Conservation (phyloP, 2,113 vertebrate species). For the Prochilodus magdalenae region DNA sequence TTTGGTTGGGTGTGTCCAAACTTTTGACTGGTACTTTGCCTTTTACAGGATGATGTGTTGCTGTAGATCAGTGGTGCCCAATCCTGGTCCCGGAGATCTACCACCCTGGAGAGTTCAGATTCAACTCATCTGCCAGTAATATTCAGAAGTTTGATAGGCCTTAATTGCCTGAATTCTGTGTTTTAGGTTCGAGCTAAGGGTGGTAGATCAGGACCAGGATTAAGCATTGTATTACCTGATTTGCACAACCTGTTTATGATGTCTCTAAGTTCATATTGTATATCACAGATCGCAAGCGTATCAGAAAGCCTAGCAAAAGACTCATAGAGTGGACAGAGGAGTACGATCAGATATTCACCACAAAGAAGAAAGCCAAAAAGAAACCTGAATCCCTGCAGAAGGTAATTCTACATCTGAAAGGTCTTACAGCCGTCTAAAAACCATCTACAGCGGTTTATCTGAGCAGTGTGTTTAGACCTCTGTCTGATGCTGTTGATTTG, state of each 20-base stretch:
- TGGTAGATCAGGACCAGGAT: too few relatives aligned
- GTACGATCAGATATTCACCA: constrained; percentile 90
- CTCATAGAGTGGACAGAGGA: constrained; percentile 94
- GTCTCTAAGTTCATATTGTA: constrained; percentile 29
- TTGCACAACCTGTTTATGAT: constrained; percentile 1
- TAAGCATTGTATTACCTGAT: too few relatives aligned
- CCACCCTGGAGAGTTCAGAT: too few relatives aligned
- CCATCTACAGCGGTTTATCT: not conserved
- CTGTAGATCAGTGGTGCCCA: too few relatives aligned
- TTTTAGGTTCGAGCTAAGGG: too few relatives aligned
- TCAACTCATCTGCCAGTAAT: too few relatives aligned
- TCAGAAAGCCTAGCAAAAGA: constrained; percentile 94
- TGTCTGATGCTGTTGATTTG: not conserved
- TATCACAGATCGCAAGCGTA: constrained; percentile 88
- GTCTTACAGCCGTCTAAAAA: too few relatives aligned
- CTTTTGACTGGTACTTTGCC: too few relatives aligned
- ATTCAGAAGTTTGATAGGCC: too few relatives aligned
- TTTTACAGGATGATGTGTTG: not conserved
- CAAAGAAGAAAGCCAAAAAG: constrained; percentile 91
- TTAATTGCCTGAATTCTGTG: too few relatives aligned
- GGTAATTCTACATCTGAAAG: constrained; percentile 71
- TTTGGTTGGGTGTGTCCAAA: too few relatives aligned
- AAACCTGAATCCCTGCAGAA: constrained; percentile 81
- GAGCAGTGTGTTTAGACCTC: not conserved
- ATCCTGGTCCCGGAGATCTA: too few relatives aligned